Evolutionary conservation across 2,797 vertebrate genomes (phyloP).

Genomic region (Decapterus maruadsi): DNA sequence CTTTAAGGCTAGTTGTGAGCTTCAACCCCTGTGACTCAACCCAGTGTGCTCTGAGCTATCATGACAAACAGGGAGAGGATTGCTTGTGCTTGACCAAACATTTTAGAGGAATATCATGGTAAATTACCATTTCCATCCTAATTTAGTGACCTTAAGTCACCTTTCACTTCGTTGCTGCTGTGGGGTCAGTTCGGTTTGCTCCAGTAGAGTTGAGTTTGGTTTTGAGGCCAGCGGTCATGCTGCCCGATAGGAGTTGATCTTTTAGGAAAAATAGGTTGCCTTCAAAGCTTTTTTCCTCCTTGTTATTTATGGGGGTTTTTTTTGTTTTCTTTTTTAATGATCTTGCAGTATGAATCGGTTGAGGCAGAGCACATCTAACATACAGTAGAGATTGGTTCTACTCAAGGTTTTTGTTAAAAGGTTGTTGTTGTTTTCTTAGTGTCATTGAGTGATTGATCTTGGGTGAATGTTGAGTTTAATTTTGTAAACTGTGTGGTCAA

Average conservation of each 20-base stretch:
- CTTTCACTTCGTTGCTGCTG: conserved; percentile 22
- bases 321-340: background rate
- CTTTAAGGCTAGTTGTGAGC: conserved; percentile 50
- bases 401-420: background rate
- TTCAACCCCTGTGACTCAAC: conserved; percentile 57
- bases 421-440: background rate
- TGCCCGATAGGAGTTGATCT: conserved; percentile 20
- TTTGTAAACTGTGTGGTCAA: too few species aligned
- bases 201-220: conserved; percentile 8
- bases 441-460: background rate
- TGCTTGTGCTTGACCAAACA: conserved; percentile 53
- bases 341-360: background rate
- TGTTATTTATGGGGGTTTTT: background rate
- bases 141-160: conserved; percentile 54
- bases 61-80: conserved; percentile 53
- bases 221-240: background rate
- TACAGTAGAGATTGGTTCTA: background rate
- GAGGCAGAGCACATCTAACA: background rate
- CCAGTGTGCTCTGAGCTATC: conserved; percentile 54
- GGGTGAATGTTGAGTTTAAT: background rate
- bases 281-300: conserved; percentile 15
- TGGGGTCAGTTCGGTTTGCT: conserved; percentile 26
- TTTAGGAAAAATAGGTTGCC: background rate
- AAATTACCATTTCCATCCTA: conserved; percentile 64
- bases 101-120: conserved; percentile 54